Evolutionary conservation across 2,113 vertebrate genomes (phyloP), one percentile per base, ranked within the genome.

Genomic region (Orthonyx spaldingii): DNA sequence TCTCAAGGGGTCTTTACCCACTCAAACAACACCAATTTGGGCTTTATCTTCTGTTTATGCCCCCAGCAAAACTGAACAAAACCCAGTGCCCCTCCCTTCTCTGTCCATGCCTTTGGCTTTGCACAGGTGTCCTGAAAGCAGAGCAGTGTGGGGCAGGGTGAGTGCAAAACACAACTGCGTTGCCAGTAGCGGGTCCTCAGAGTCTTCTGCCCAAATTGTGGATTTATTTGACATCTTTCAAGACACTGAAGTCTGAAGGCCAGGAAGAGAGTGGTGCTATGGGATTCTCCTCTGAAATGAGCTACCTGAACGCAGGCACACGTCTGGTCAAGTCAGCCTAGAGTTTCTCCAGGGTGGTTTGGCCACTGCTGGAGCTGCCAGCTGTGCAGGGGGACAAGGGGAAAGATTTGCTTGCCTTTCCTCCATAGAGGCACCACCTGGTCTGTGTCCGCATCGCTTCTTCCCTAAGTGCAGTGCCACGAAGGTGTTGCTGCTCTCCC

Each of bases 401-500:
- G 1, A 59, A 90, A 69, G 59, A 19, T 56, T 49, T 60, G 10
- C 56, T 52, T 35, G 65, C 27, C 23, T 93, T 74, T 55, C 16
- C 19, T 63, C 35, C 3, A 7, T 28, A 32, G 60, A 61, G 33
- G 46, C 71, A 71, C 32, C 17, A 3, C 55, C 65, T 1, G 2
- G 19, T 27, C 16, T 44, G 32, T 2, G 3, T 39, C 56, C 0
- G 0, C 47, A 33, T 60, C 1, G 0, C 66, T 93, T 59, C 46
- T 83, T 11, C 39, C 75, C 44, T 41, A 77, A 37, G n/a, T 1
- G 0, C 35, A 21, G 71, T 2, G 3, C 55, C 1, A 3, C 52
- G 64, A 89, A 90, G 71, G 68, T 88, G 88, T n/a, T 70, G 71
- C 86, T 70, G 46, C 80, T 90, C 86, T 94, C 92, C 79, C 47